Evolutionary conservation across 2,888 invertebrate species (phyloP).

Genomic region (Macaria notata): DNA sequence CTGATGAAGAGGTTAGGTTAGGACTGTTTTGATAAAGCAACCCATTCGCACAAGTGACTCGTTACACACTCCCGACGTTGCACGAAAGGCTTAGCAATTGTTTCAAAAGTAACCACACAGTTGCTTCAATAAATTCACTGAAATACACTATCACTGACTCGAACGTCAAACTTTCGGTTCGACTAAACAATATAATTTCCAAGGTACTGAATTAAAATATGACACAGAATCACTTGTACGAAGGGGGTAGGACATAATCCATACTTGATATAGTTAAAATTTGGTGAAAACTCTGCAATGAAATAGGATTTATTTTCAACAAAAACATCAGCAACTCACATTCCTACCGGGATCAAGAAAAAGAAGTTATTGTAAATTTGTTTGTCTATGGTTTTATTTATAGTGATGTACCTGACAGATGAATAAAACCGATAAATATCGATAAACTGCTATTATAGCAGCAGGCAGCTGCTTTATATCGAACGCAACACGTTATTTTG

Average conservation of each 20-base stretch:
- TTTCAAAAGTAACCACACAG: slow-evolving; percentile 1
- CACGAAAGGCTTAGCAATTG: background rate
- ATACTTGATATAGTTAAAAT: slow-evolving; percentile 45
- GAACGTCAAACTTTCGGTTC: slow-evolving; percentile 58
- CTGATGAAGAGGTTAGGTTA: slow-evolving; percentile 57
- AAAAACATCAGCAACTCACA: slow-evolving; percentile 73
- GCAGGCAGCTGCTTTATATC: too few species aligned
- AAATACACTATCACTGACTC: slow-evolving; percentile 50
- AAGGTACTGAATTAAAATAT: slow-evolving; percentile 53
- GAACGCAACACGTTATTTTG: too few species aligned
- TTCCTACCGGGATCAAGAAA: slow-evolving; percentile 76
- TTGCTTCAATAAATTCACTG: slow-evolving; percentile 33
- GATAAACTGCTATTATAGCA: slow-evolving; percentile 16
- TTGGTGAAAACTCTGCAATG: slow-evolving; percentile 48
- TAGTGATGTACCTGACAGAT: slow-evolving; percentile 33
- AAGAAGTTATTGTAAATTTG: slow-evolving; percentile 57
- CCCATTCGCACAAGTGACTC: slow-evolving; percentile 48
- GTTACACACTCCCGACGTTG: slow-evolving; percentile 6
- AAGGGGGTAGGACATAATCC: slow-evolving; percentile 40
- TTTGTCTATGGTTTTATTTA: slow-evolving; percentile 45
- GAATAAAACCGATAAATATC: slow-evolving; percentile 24
- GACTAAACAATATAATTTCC: slow-evolving; percentile 36
- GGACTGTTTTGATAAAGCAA: slow-evolving; percentile 37
- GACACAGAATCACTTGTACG: slow-evolving; percentile 54
- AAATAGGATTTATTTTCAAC: slow-evolving; percentile 64